phyloP scores from a whole-genome alignment of 2,888 invertebrate genomes.

The Melanargia galathea region DNA sequence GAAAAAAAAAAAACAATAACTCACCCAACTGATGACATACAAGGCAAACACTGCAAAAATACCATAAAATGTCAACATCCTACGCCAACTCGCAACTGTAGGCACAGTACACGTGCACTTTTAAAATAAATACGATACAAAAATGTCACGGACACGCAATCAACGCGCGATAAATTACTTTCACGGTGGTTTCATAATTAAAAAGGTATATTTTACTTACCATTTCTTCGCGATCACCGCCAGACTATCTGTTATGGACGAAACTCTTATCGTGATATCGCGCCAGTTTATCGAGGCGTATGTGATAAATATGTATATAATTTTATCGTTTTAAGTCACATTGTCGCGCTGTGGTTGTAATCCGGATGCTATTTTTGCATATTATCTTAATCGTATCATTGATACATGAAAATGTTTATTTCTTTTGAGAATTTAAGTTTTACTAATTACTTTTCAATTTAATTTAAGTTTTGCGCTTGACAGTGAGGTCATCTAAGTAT shows the following conservation, averaged over 20 bases:
- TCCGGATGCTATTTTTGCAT: conserved; percentile 24
- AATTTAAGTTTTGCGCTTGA: too few relatives aligned
- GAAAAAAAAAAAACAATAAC: conserved; percentile 43
- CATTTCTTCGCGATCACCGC: conserved; percentile 65
- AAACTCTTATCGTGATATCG: conserved; percentile 47
- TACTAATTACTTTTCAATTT: too few relatives aligned
- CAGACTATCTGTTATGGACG: conserved; percentile 52
- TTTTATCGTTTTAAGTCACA: conserved; percentile 14
- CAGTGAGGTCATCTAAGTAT: too few relatives aligned
- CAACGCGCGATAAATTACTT: conserved; percentile 23
- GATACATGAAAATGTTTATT: neutral
- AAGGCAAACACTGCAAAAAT: conserved; percentile 47
- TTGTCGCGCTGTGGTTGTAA: conserved; percentile 17
- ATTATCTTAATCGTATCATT: conserved; percentile 16
- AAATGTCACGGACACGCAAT: conserved; percentile 36
- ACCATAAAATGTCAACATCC: conserved; percentile 49
- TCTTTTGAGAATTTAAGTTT: too few relatives aligned
- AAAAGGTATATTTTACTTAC: conserved; percentile 52
- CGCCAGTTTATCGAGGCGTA: conserved; percentile 26
- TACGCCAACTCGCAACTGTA: conserved; percentile 20
- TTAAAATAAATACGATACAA: conserved; percentile 36
- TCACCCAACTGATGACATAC: conserved; percentile 55
- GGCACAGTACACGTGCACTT: neutral
- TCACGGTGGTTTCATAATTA: conserved; percentile 20
- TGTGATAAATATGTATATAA: conserved; percentile 7